Conservation (phyloP, 2,888 invertebrate species). For the Ichneumon xanthorius region DNA sequence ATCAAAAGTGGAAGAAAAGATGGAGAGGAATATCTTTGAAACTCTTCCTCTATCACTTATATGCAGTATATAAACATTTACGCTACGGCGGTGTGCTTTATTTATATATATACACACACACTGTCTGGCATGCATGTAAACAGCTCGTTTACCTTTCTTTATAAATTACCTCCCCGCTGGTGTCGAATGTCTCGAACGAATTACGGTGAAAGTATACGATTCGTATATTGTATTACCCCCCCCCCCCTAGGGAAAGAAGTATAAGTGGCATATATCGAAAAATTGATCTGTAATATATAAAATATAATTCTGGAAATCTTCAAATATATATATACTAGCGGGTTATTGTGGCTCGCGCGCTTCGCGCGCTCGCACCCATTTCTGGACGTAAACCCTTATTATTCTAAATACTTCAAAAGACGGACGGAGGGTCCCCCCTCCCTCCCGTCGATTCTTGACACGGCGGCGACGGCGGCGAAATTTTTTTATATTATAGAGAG, state of each 20-base stretch:
- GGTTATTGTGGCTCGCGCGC: too few relatives aligned
- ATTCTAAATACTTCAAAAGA: too few relatives aligned
- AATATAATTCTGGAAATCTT: not conserved
- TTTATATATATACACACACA: not conserved
- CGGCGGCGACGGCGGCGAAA: too few relatives aligned
- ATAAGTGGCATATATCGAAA: too few relatives aligned
- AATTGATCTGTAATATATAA: too few relatives aligned
- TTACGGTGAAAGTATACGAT: slow-evolving; percentile 51
- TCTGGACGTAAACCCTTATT: too few relatives aligned
- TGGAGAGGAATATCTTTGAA: not conserved
- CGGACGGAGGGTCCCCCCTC: too few relatives aligned
- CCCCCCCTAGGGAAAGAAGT: not conserved
- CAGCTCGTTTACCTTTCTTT: slow-evolving; percentile 35
- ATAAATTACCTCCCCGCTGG: slow-evolving; percentile 30
- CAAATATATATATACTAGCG: too few relatives aligned
- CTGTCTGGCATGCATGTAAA: slow-evolving; percentile 28
- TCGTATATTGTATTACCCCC: slow-evolving; percentile 18
- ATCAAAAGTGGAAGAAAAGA: slow-evolving; percentile 31
- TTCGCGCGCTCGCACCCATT: too few relatives aligned
- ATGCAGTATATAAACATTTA: slow-evolving; percentile 2
- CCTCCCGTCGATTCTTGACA: too few relatives aligned
- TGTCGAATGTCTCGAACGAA: slow-evolving; percentile 47
- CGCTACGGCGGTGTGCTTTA: not conserved
- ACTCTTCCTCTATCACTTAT: slow-evolving; percentile 36
- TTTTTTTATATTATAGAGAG: too few relatives aligned